phyloP scores from a whole-genome alignment of 2,113 vertebrate species.

The Nothocercus julius region DNA sequence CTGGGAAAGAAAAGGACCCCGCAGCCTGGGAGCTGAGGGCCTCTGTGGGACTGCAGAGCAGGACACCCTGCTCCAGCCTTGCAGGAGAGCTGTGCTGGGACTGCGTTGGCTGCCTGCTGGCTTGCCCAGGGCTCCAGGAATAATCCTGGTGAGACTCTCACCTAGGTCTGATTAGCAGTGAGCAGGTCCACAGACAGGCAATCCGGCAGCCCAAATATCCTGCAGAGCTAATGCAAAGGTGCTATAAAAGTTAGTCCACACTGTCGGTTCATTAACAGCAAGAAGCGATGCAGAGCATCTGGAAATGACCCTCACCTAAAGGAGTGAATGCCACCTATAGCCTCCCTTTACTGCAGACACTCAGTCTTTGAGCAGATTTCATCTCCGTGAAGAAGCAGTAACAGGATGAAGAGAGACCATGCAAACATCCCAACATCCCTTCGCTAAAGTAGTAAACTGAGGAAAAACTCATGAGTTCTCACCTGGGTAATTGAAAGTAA shows the following conservation, averaged over 20 bases:
- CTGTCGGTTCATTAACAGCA: not conserved
- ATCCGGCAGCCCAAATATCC: not conserved
- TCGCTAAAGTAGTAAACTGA: not conserved
- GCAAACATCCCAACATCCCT: not conserved
- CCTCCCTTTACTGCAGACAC: not conserved
- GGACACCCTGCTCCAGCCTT: not conserved
- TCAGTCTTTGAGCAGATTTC: not conserved
- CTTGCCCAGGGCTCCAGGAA: not conserved
- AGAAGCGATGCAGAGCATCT: not conserved
- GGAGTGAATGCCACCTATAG: not conserved
- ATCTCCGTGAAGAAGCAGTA: not conserved
- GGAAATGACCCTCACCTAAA: not conserved
- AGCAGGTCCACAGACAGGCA: not conserved
- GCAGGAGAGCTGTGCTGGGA: not conserved
- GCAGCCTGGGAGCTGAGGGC: not conserved
- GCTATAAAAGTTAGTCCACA: not conserved
- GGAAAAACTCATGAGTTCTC: constrained; percentile 8
- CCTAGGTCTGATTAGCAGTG: not conserved
- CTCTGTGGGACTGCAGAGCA: not conserved
- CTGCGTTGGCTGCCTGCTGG: not conserved
- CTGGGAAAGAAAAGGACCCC: not conserved
- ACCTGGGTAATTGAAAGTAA: not conserved
- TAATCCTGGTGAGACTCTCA: not conserved
- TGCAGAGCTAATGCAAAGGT: not conserved
- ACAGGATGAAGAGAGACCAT: not conserved